phyloP scores from a whole-genome alignment of 1,140 invertebrate genomes.

The Anoplolepis gracilipes region DNA sequence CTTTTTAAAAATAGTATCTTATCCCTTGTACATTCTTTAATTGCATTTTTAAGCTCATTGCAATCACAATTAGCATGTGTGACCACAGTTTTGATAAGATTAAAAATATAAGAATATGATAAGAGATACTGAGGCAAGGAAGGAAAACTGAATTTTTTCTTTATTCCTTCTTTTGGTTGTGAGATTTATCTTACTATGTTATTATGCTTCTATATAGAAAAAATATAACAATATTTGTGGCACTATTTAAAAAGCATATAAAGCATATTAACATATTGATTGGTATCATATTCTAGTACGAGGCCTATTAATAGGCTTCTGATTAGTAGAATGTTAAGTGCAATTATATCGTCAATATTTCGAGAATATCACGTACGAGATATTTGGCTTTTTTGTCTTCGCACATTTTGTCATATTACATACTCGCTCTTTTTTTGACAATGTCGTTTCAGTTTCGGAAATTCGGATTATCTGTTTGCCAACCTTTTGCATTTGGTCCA shows the following conservation, averaged over 20 bases:
- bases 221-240: too few relatives aligned
- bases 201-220: too few relatives aligned
- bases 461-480: slow-evolving; percentile 90
- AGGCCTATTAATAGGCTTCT: too few relatives aligned
- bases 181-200: too few relatives aligned
- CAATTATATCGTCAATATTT: neutral
- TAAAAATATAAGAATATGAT: neutral
- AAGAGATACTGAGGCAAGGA: neutral
- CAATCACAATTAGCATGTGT: neutral
- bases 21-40: slow-evolving; percentile 1
- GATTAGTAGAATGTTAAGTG: neutral
- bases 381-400: slow-evolving; percentile 17
- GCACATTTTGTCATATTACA: neutral
- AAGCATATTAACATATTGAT: too few relatives aligned
- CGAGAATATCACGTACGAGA: neutral
- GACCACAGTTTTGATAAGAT: neutral
- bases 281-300: too few relatives aligned
- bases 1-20: neutral
- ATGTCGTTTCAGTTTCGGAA: slow-evolving; percentile 82
- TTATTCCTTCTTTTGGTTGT: neutral
- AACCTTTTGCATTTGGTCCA: slow-evolving; percentile 91
- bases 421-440: neutral
- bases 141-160: neutral
- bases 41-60: neutral
- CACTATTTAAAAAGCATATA: too few relatives aligned